A percentile compares a stretch with the other conserved stretches of the same genome.
Conservation (phyloP, 2,888 invertebrate species). For the Latheticus oryzae region DNA sequence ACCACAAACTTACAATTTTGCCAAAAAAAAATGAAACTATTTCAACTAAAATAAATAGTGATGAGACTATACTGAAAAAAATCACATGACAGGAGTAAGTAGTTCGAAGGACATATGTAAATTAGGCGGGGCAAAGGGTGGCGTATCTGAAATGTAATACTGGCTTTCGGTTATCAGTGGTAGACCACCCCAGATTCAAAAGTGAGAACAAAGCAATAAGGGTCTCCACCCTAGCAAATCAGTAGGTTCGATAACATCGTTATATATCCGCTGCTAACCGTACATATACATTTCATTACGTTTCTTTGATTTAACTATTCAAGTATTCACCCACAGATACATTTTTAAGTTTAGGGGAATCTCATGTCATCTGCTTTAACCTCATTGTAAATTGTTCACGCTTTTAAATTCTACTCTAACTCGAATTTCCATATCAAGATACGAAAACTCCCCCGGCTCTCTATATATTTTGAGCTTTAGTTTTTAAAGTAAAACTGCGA, state of each 20-base stretch:
- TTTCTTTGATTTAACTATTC: constrained; percentile 49
- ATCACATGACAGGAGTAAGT: constrained; percentile 38
- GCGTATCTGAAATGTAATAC: constrained; percentile 60
- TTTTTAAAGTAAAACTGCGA: background rate
- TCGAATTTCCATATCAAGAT: constrained; percentile 38
- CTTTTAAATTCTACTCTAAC: constrained; percentile 37
- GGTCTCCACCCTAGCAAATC: constrained; percentile 65
- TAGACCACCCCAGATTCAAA: constrained; percentile 65
- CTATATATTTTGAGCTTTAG: constrained; percentile 25
- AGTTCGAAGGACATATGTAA: constrained; percentile 55
- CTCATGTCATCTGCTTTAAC: constrained; percentile 40
- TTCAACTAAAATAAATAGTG: too few species aligned
- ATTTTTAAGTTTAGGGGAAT: constrained; percentile 37
- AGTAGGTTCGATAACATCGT: constrained; percentile 65
- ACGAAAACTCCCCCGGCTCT: constrained; percentile 9
- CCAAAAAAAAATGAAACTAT: too few species aligned
- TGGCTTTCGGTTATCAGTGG: constrained; percentile 63
- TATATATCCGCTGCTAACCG: constrained; percentile 60
- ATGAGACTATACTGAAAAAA: constrained; percentile 20
- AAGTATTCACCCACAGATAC: constrained; percentile 43
- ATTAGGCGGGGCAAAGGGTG: constrained; percentile 55
- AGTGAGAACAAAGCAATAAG: constrained; percentile 66
- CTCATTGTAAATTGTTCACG: constrained; percentile 42
- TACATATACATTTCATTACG: constrained; percentile 52
- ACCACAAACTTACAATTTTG: constrained; percentile 14